phyloP scores from a whole-genome alignment of 2,113 vertebrate species.

The Lampris incognitus region DNA sequence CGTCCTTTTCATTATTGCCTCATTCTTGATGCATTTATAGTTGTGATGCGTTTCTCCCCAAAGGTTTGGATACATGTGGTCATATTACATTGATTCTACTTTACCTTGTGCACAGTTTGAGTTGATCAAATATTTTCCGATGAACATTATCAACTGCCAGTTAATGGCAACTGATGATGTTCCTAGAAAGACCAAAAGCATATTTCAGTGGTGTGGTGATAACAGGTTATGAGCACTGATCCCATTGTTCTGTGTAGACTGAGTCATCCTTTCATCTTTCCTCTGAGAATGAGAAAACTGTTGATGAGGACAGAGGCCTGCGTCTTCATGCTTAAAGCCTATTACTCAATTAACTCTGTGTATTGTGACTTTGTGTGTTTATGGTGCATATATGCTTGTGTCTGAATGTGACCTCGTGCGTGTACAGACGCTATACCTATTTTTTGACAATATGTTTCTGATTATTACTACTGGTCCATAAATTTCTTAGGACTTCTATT shows the following conservation, averaged over 20 bases:
- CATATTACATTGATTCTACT: no score
- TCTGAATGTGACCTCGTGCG: neutral
- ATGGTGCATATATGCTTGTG: neutral
- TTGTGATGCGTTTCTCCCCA: no score
- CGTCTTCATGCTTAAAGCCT: constrained; percentile 5
- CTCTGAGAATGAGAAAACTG: constrained; percentile 15
- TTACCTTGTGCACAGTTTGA: no score
- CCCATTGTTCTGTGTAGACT: constrained; percentile 12
- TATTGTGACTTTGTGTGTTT: neutral
- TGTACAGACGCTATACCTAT: neutral
- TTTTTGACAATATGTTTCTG: neutral
- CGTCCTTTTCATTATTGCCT: no score
- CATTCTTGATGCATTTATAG: no score
- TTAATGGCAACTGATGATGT: no score
- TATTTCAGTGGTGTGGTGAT: neutral
- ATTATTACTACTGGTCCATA: neutral
- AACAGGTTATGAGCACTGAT: neutral
- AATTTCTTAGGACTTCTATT: neutral
- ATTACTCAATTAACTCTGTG: constrained; percentile 23
- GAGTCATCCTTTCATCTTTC: constrained; percentile 5
- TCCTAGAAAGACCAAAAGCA: neutral
- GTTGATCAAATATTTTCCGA: no score
- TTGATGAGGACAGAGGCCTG: constrained; percentile 15
- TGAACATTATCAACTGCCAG: no score
- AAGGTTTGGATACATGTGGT: no score